Percentiles rank a stretch among this genome's conserved stretches.
phyloP scores from a whole-genome alignment of 2,113 vertebrate species.

The Petroica traversi region DNA sequence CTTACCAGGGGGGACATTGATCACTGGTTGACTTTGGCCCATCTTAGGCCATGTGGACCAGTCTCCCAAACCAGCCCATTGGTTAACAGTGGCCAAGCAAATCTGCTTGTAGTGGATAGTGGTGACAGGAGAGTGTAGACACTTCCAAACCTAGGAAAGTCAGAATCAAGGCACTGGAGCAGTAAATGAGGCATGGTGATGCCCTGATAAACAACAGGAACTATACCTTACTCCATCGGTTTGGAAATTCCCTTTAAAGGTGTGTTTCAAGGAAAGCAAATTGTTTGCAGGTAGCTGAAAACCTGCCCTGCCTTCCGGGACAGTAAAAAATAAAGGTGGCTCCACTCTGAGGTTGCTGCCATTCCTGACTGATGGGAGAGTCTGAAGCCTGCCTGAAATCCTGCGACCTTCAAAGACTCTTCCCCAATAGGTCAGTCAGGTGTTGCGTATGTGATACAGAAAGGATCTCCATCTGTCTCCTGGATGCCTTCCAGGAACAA shows the following conservation, averaged over 20 bases:
- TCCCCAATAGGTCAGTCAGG: background rate
- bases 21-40: background rate
- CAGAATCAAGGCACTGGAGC: background rate
- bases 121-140: background rate
- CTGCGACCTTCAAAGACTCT: background rate
- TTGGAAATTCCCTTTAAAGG: background rate
- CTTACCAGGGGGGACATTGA: background rate
- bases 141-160: background rate
- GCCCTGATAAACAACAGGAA: background rate
- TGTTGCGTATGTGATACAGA: background rate
- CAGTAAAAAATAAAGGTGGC: background rate
- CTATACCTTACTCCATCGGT: background rate
- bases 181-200: background rate
- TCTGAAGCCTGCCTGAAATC: background rate
- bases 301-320: background rate
- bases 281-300: background rate
- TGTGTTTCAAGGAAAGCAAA: background rate
- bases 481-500: background rate
- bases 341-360: background rate
- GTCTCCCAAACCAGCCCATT: background rate
- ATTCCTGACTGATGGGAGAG: background rate
- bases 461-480: background rate
- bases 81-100: fast-evolving
- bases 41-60: background rate
- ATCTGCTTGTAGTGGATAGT: background rate